These are phyloP conservation scores for Nipponacmea schrenckii DNA, from an alignment of 2,888 invertebrate species.

Conservation along the genomic window DNA sequence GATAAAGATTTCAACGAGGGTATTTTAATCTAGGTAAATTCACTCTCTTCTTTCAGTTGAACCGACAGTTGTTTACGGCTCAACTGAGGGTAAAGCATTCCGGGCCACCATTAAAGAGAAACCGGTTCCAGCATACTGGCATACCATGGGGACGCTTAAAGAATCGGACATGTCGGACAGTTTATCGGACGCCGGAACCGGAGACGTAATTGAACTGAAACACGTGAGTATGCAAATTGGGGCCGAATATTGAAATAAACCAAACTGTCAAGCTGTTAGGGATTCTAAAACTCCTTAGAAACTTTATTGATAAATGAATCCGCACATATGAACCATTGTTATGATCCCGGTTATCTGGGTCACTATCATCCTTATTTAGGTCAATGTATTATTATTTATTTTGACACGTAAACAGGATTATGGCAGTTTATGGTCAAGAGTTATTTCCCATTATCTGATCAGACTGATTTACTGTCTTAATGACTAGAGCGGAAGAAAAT, in stretches of 20 bases:
- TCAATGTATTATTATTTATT: background rate
- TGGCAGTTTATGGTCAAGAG: no score
- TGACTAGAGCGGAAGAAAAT: no score
- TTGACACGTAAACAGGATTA: no score
- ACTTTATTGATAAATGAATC: no score
- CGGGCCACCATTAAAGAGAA: background rate
- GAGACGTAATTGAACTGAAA: slow-evolving; percentile 44
- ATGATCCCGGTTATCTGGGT: no score
- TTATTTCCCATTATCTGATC: no score
- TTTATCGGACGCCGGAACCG: slow-evolving; percentile 41
- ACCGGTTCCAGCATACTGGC: slow-evolving; percentile 16
- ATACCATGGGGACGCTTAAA: slow-evolving; percentile 31
- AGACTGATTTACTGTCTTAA: no score
- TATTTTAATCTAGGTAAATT: no score
- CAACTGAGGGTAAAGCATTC: slow-evolving; percentile 7
- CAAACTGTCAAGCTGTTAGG: background rate
- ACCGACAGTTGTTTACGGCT: slow-evolving; percentile 26
- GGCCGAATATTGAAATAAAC: background rate
- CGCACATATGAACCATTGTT: no score
- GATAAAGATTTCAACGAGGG: no score
- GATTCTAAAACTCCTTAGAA: background rate
- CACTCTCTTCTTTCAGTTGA: slow-evolving; percentile 7
- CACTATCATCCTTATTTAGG: background rate
- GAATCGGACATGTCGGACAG: slow-evolving; percentile 40
- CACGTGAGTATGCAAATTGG: slow-evolving; percentile 27